Percentiles rank a stretch among this genome's conserved stretches.
Conservation (phyloP, 2,888 invertebrate species). For the Limnephilus rhombicus region DNA sequence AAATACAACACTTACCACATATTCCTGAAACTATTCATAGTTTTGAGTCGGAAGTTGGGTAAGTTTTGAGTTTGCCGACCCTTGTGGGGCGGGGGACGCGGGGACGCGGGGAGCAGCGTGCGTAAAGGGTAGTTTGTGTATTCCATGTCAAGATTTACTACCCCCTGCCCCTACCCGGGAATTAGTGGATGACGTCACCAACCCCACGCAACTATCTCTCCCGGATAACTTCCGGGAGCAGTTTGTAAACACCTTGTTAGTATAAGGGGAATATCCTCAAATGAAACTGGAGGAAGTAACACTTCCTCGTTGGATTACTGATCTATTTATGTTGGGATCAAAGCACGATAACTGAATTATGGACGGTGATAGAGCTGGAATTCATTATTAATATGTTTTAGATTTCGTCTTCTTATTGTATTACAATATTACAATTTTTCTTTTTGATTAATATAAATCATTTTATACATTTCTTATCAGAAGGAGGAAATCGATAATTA, state of each 20-base stretch:
- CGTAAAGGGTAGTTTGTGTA: constrained; percentile 61
- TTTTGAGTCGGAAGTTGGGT: not conserved
- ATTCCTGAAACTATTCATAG: not conserved
- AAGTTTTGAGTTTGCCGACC: constrained; percentile 14
- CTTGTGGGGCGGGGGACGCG: not conserved
- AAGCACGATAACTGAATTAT: not conserved
- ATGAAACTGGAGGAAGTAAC: constrained; percentile 36
- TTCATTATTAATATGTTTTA: not conserved
- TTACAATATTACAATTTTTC: not conserved
- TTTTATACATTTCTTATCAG: too few relatives aligned
- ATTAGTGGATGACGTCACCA: constrained; percentile 65
- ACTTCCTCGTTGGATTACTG: constrained; percentile 29
- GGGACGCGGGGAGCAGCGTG: not conserved
- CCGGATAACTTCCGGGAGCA: constrained; percentile 51
- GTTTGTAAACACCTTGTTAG: constrained; percentile 64
- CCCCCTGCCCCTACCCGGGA: constrained; percentile 55
- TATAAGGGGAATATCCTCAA: constrained; percentile 45
- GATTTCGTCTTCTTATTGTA: not conserved
- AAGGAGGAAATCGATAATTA: too few relatives aligned
- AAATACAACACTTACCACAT: not conserved
- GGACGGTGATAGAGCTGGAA: not conserved
- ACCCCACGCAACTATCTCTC: constrained; percentile 47
- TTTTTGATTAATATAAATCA: too few relatives aligned
- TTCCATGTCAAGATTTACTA: constrained; percentile 60
- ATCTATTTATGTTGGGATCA: constrained; percentile 14